Base-by-base conservation (phyloP, 1,140 invertebrate genomes). In the Drosophila elegans region DNA sequence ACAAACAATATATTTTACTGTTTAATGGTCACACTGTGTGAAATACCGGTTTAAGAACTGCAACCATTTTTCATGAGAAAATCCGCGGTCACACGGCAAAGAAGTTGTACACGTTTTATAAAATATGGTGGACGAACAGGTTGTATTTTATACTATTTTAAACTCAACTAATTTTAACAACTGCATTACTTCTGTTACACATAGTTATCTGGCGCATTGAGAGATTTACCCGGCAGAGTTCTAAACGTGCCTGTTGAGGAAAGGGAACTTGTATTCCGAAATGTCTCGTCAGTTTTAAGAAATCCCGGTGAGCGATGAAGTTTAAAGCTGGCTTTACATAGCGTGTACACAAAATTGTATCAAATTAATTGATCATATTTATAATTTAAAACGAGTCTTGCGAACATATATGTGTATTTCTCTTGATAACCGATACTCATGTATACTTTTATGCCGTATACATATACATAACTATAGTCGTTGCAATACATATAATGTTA, bases 201-300 rank as follows among this genome's bases (percentile, higher is more conserved):
- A 29, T 29, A 84, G 80, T 64, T 84, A 45, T 78, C 95, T 56
- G 96, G 95, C 93, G 95, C 95, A 78, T 93, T 97, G 72, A 97
- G 96, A 89, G 96, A 97, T 94, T 94, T 97, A 92, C 96, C 96
- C 27, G 94, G 95, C 92, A 95, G 95, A 92, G 94, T 97, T 71
- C 95, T 97, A 91, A 96, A 95, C 77, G 94, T 96, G 45, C 96
- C 96, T 91, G 94, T 95, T 66, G 96, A 95, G 77, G 96, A 96
- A 78, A 94, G 97, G 78, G 94, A 94, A 74, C 91, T 94, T 84
- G 93, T 96, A 72, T 93, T 97, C 74, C 91, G 95, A 80, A 95
- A 96, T 94, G 95, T 97, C 80, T 94, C 94, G 85, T 93, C 94
- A 83, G 94, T 96, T 92, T 94, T 97, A 81, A 93, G 94, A 91